Conservation (phyloP, 2,888 invertebrate genomes). For the Tromatobia lineatoria region DNA sequence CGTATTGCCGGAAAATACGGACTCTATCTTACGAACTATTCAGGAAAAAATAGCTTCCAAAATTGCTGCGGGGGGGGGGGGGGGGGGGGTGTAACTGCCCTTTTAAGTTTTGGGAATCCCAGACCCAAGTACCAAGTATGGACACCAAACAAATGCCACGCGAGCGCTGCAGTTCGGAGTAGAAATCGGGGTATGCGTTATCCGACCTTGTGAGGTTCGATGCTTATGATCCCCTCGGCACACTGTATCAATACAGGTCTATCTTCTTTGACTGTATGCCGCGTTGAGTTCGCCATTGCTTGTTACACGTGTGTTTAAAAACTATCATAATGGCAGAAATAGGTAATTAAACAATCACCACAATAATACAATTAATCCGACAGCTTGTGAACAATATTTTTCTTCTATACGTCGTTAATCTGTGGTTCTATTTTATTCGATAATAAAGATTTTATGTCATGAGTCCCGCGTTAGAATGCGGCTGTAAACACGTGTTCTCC, state of each 20-base stretch:
- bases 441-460: constrained; percentile 63
- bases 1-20: too few relatives aligned
- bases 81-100: too few relatives aligned
- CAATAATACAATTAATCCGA: constrained; percentile 35
- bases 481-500: constrained; percentile 76
- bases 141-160: neutral
- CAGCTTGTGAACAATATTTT: constrained; percentile 21
- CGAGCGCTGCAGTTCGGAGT: constrained; percentile 5
- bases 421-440: neutral
- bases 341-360: constrained; percentile 73
- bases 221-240: constrained; percentile 13
- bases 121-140: neutral
- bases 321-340: constrained; percentile 78
- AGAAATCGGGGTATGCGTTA: neutral
- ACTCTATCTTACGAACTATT: too few relatives aligned
- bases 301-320: constrained; percentile 72
- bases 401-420: neutral
- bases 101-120: neutral
- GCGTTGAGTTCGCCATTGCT: constrained; percentile 58
- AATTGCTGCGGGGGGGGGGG: too few relatives aligned
- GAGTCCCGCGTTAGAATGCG: constrained; percentile 49
- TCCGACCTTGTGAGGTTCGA: neutral
- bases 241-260: too few relatives aligned
- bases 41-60: too few relatives aligned
- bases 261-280: too few relatives aligned